These are phyloP conservation scores for Lycophotia porphyrea DNA, from an alignment of 2,888 invertebrate species.

Conservation along the genomic window DNA sequence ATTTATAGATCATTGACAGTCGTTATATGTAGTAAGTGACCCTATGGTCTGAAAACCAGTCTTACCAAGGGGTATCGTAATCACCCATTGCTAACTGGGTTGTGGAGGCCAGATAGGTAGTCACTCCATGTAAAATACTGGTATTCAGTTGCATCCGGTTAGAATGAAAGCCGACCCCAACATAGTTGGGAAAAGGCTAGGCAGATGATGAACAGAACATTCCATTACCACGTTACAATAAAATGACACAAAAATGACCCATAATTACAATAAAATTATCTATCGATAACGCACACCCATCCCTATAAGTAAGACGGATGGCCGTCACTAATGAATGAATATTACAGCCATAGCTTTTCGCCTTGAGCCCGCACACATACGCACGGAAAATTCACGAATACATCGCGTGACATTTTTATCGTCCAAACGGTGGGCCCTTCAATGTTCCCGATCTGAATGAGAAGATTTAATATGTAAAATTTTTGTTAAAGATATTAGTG, in stretches of 20 bases:
- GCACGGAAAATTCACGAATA: constrained; percentile 31
- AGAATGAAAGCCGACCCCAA: too few relatives aligned
- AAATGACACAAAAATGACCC: constrained; percentile 15
- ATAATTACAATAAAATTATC: constrained; percentile 19
- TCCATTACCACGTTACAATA: neutral
- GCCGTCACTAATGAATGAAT: constrained; percentile 67
- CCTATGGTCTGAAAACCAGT: too few relatives aligned
- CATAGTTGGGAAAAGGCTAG: too few relatives aligned
- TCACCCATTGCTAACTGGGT: too few relatives aligned
- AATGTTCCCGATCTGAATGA: neutral
- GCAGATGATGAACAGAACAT: too few relatives aligned
- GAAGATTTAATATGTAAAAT: neutral
- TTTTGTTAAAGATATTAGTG: neutral
- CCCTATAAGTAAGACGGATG: constrained; percentile 60
- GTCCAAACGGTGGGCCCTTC: constrained; percentile 19
- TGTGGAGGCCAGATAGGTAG: too few relatives aligned
- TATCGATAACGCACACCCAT: constrained; percentile 58
- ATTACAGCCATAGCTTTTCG: constrained; percentile 61
- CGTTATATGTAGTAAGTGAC: too few relatives aligned
- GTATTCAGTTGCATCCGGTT: too few relatives aligned
- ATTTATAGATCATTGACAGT: too few relatives aligned
- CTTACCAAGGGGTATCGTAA: too few relatives aligned
- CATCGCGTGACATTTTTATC: constrained; percentile 36
- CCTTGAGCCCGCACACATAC: constrained; percentile 55
- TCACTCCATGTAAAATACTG: too few relatives aligned